phyloP scores from a whole-genome alignment of 2,797 vertebrate genomes.

The Zenarchopterus dispar region DNA sequence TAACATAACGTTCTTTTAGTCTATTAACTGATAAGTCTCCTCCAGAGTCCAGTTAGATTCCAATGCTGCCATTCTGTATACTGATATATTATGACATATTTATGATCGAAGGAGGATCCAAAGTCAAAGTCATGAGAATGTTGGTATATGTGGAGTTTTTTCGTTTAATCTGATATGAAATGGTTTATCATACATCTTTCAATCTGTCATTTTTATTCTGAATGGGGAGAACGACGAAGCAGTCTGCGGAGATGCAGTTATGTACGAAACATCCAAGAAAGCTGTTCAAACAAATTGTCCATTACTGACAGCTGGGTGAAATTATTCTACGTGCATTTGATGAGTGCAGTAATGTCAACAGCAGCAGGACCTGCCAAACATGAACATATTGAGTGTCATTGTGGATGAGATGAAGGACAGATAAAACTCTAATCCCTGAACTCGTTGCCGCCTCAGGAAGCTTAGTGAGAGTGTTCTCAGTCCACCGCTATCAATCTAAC shows the following conservation, averaged over 20 bases:
- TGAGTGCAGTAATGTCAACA: conserved; percentile 13
- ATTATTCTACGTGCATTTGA: conserved; percentile 23
- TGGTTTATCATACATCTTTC: no score
- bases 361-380: conserved; percentile 10
- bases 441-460: conserved; percentile 16
- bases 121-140: no score
- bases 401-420: conserved; percentile 51
- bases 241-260: background rate
- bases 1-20: no score
- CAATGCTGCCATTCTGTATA: no score
- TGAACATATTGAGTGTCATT: conserved; percentile 49
- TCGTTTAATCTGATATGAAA: no score
- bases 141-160: no score
- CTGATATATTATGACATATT: no score
- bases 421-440: conserved; percentile 37
- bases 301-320: background rate
- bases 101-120: no score
- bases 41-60: no score
- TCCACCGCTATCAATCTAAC: conserved; percentile 36
- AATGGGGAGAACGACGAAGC: no score
- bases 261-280: background rate
- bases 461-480: conserved; percentile 19
- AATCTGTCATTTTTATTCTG: no score
- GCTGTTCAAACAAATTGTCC: background rate
- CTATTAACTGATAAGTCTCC: no score